Evolutionary conservation across 2,113 vertebrate genomes (phyloP).

Genomic region (Tringa solitaria): DNA sequence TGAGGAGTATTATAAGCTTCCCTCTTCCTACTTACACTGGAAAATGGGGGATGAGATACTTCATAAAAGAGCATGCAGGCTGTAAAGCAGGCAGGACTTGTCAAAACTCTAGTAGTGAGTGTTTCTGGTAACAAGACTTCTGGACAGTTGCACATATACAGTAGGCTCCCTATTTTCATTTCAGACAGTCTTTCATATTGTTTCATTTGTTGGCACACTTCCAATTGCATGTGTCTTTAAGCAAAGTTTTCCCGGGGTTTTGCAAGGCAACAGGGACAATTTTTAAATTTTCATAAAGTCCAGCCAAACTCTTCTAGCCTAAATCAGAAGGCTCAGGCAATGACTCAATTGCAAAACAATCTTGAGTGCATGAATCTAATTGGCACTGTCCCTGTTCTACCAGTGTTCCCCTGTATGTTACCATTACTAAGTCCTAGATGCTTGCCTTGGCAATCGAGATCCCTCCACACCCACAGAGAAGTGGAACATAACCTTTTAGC

Average conservation of each 20-base stretch:
- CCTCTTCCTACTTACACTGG: not conserved
- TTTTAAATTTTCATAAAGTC: not conserved
- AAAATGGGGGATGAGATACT: not conserved
- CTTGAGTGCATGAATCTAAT: not conserved
- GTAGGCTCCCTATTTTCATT: not conserved
- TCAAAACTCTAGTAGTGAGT: not conserved
- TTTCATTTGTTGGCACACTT: not conserved
- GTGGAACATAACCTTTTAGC: not conserved
- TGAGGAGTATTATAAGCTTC: not conserved
- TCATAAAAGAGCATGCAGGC: not conserved
- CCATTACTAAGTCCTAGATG: not conserved
- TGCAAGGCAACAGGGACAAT: not conserved
- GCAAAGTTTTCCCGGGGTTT: not conserved
- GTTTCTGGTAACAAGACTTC: not conserved
- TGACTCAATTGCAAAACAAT: not conserved
- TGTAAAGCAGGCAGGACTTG: not conserved
- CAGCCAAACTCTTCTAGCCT: not conserved
- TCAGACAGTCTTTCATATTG: not conserved
- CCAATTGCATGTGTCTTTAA: not conserved
- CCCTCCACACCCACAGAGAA: not conserved
- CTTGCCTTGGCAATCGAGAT: not conserved
- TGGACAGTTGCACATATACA: not conserved
- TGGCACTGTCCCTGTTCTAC: not conserved
- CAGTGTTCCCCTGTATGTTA: not conserved
- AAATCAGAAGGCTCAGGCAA: not conserved